Conservation (phyloP, 2,888 invertebrate genomes). For the Melieria omissa region DNA sequence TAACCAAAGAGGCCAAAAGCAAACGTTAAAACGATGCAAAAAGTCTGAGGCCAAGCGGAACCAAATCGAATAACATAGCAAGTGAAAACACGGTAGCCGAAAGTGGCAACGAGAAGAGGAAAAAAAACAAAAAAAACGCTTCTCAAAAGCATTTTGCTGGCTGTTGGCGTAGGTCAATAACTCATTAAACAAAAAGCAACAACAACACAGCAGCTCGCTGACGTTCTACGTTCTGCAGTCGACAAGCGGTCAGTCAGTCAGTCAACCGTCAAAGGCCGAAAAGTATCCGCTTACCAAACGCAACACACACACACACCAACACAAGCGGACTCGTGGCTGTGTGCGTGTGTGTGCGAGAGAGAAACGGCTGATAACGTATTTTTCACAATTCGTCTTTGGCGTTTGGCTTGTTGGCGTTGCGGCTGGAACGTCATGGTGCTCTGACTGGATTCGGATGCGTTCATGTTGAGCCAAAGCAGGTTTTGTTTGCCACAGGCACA, state of each 20-base stretch:
- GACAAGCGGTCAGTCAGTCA: background rate
- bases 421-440: background rate
- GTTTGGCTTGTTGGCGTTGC: background rate
- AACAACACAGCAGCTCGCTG: background rate
- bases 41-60: too few species aligned
- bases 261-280: background rate
- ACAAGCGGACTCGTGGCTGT: background rate
- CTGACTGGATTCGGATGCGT: too few species aligned
- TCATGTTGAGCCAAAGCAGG: too few species aligned
- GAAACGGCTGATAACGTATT: background rate
- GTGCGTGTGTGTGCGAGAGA: background rate
- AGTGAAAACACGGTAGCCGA: too few species aligned
- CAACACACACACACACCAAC: background rate
- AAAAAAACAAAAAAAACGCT: background rate
- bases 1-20: too few species aligned
- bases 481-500: too few species aligned
- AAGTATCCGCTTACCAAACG: background rate
- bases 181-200: slow-evolving; percentile 1
- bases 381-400: background rate
- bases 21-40: too few species aligned
- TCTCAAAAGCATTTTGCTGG: background rate
- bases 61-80: too few species aligned
- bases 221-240: too few species aligned
- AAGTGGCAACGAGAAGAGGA: background rate
- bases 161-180: slow-evolving; percentile 32